Percentiles rank a stretch among this genome's conserved stretches.
These are phyloP conservation scores for Emydocephalus ijimae DNA, from an alignment of 2,113 vertebrate genomes.

Conservation along the genomic window DNA sequence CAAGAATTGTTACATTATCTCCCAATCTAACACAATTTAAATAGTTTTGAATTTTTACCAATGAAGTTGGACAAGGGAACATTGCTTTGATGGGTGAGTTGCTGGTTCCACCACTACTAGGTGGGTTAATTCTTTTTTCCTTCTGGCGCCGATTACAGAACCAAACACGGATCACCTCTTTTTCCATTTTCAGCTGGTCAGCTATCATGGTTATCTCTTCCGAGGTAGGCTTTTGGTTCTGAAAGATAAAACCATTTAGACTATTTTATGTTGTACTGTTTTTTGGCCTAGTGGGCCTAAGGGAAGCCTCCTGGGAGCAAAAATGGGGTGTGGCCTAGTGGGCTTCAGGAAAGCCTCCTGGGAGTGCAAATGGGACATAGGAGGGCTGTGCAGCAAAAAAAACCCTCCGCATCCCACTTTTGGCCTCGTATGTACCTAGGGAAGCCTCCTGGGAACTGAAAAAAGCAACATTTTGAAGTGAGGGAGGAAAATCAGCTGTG, in stretches of 20 bases:
- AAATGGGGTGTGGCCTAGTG: no score
- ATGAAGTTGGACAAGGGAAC: slow-evolving; percentile 87
- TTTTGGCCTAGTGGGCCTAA: not conserved
- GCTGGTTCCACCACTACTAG: slow-evolving; percentile 85
- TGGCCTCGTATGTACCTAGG: no score
- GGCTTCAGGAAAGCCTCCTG: no score
- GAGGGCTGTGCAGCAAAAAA: no score
- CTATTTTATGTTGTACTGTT: not conserved
- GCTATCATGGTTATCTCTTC: slow-evolving; percentile 99
- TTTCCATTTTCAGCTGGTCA: slow-evolving; percentile 99
- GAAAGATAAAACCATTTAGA: slow-evolving; percentile 35
- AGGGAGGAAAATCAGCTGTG: no score
- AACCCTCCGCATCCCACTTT: no score
- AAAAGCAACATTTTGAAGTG: no score
- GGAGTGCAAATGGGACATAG: no score
- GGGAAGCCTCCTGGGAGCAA: no score
- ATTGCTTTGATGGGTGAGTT: slow-evolving; percentile 94
- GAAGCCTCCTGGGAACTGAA: no score
- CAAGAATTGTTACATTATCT: not conserved
- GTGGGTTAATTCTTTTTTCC: slow-evolving; percentile 98
- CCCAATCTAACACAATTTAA: not conserved
- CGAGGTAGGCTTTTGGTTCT: slow-evolving; percentile 99
- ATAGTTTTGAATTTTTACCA: slow-evolving; percentile 74
- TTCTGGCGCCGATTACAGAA: slow-evolving; percentile 99
- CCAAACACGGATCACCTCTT: slow-evolving; percentile 99